Percentiles rank a stretch among this genome's conserved stretches.
Evolutionary conservation across 2,888 invertebrate species (phyloP).

Genomic region (Scaptomyza cyrtandrae): DNA sequence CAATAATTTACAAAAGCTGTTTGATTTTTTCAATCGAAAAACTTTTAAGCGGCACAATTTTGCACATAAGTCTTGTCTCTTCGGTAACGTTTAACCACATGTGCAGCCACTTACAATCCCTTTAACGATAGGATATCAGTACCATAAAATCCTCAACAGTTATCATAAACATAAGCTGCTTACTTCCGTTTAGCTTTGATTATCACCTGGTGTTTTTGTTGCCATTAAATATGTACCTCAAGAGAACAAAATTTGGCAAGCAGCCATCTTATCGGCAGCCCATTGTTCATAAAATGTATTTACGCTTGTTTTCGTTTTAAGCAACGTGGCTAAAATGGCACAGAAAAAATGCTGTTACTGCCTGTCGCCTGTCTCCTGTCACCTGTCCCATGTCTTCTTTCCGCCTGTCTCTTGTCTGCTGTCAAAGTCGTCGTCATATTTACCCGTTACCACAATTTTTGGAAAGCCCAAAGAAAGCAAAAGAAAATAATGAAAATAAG

Average conservation of each 20-base stretch:
- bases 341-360: constrained; percentile 5
- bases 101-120: too few species aligned
- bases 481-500: not conserved
- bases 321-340: constrained; percentile 34
- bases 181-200: constrained; percentile 16
- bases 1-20: too few species aligned
- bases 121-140: too few species aligned
- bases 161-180: not conserved
- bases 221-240: constrained; percentile 32
- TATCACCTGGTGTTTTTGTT: constrained; percentile 20
- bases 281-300: constrained; percentile 34
- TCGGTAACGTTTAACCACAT: too few species aligned
- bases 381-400: constrained; percentile 10
- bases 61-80: too few species aligned
- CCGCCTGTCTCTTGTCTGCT: constrained; percentile 32
- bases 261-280: constrained; percentile 41
- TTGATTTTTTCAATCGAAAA: too few species aligned
- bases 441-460: constrained; percentile 9
- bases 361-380: constrained; percentile 12
- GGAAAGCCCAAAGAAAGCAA: constrained; percentile 1
- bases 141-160: not conserved
- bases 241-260: constrained; percentile 45
- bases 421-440: constrained; percentile 32
- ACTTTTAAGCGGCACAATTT: too few species aligned
- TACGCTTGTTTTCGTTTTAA: constrained; percentile 46